These are phyloP conservation scores for Pempheris klunzingeri DNA, from an alignment of 2,797 vertebrate species.

Conservation along the genomic window DNA sequence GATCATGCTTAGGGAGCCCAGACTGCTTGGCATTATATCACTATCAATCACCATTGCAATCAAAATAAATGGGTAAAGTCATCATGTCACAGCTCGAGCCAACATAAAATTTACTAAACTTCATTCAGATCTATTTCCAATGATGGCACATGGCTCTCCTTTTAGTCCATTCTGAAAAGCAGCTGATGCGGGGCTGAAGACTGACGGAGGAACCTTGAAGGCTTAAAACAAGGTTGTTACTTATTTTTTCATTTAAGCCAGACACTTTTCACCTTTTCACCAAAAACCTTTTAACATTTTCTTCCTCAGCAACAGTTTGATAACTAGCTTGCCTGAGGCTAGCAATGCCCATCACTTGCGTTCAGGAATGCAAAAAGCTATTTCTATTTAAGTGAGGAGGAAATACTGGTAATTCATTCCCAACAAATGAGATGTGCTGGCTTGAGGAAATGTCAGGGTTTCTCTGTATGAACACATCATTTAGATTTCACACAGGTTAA, in stretches of 20 bases:
- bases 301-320: conserved; percentile 1
- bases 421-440: conserved; percentile 8
- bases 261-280: conserved; percentile 32
- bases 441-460: conserved; percentile 39
- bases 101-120: conserved; percentile 74
- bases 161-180: conserved; percentile 36
- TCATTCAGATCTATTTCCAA: conserved; percentile 60
- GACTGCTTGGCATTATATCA: conserved; percentile 69
- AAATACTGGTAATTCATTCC: conserved; percentile 28
- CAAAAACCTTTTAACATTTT: conserved; percentile 10
- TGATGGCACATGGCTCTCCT: conserved; percentile 28
- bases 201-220: conserved; percentile 4
- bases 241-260: conserved; percentile 11
- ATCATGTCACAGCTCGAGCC: conserved; percentile 71
- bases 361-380: conserved; percentile 9
- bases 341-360: neutral
- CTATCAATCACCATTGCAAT: conserved; percentile 78
- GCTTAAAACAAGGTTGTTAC: neutral
- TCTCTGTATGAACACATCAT: neutral
- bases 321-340: conserved; percentile 13
- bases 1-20: conserved; percentile 74
- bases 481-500: conserved; percentile 30
- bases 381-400: conserved; percentile 36
- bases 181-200: conserved; percentile 1
- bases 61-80: conserved; percentile 81